Conservation (phyloP, 2,888 invertebrate genomes). For the Lobophora halterata region DNA sequence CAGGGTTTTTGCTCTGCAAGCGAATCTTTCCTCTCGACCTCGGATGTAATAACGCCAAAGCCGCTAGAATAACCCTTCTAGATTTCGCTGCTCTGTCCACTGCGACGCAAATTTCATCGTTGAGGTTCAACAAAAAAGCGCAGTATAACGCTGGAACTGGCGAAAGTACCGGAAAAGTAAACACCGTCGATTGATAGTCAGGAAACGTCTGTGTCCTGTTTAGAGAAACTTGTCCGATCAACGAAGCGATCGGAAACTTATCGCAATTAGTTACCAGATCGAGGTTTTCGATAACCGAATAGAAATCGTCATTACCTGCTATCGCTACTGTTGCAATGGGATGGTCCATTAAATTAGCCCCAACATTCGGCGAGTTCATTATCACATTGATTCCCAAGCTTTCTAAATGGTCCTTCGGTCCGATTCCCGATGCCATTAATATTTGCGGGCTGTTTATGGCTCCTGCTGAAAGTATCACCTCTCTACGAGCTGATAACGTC, state of each 20-base stretch:
- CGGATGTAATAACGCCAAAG: slow-evolving; percentile 39
- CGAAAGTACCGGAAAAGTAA: slow-evolving; percentile 35
- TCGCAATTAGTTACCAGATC: slow-evolving; percentile 28
- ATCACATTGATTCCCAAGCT: slow-evolving; percentile 38
- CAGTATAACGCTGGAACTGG: slow-evolving; percentile 21
- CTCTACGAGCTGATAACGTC: slow-evolving; percentile 36
- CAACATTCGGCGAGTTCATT: slow-evolving; percentile 45
- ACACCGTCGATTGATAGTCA: slow-evolving; percentile 44
- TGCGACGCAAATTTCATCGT: slow-evolving; percentile 35
- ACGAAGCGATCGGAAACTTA: slow-evolving; percentile 37
- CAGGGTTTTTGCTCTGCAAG: slow-evolving; percentile 38
- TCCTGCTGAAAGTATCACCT: slow-evolving; percentile 51
- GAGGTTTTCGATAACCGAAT: slow-evolving; percentile 31
- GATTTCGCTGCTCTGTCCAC: slow-evolving; percentile 28
- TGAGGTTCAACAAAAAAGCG: slow-evolving; percentile 12
- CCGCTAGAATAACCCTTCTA: slow-evolving; percentile 28
- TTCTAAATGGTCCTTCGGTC: slow-evolving; percentile 42
- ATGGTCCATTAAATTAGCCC: slow-evolving; percentile 48
- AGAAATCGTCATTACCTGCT: slow-evolving; percentile 27
- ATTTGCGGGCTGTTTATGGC: slow-evolving; percentile 48
- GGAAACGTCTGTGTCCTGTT: slow-evolving; percentile 41
- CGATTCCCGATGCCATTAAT: slow-evolving; percentile 53
- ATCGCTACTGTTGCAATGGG: slow-evolving; percentile 33
- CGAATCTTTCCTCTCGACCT: slow-evolving; percentile 43
- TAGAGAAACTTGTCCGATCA: slow-evolving; percentile 42